Evolutionary conservation across 2,113 vertebrate genomes (phyloP).

Genomic region (Hydrolagus affinis): DNA sequence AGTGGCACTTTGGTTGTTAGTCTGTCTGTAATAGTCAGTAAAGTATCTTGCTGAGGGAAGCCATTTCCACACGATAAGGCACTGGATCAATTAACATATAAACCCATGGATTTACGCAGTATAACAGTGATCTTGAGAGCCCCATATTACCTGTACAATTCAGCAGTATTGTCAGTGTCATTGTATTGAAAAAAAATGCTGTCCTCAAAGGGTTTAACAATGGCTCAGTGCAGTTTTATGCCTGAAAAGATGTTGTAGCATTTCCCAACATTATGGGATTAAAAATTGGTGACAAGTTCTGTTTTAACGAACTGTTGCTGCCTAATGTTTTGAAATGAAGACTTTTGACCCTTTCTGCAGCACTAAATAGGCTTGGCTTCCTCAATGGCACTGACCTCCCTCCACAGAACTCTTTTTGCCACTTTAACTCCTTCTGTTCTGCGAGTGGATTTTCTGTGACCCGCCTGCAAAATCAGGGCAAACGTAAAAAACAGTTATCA

Average conservation of each 20-base stretch:
- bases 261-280: neutral
- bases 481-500: neutral
- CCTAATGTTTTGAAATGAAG: neutral
- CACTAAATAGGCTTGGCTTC: neutral
- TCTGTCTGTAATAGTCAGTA: no score
- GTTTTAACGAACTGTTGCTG: neutral
- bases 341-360: neutral
- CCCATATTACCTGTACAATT: neutral
- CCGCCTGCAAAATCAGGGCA: neutral
- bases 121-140: neutral
- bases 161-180: neutral
- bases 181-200: neutral
- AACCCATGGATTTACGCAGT: no score
- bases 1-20: no score
- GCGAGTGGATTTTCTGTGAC: neutral
- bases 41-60: no score
- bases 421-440: neutral
- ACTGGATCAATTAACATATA: no score
- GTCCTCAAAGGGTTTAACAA: neutral
- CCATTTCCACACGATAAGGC: no score
- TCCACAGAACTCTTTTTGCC: neutral
- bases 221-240: neutral
- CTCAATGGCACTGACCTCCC: neutral
- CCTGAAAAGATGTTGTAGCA: neutral
- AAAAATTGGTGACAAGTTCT: neutral